phyloP scores from a whole-genome alignment of 2,113 vertebrate species.

The Haplochromis vanheusdeni region DNA sequence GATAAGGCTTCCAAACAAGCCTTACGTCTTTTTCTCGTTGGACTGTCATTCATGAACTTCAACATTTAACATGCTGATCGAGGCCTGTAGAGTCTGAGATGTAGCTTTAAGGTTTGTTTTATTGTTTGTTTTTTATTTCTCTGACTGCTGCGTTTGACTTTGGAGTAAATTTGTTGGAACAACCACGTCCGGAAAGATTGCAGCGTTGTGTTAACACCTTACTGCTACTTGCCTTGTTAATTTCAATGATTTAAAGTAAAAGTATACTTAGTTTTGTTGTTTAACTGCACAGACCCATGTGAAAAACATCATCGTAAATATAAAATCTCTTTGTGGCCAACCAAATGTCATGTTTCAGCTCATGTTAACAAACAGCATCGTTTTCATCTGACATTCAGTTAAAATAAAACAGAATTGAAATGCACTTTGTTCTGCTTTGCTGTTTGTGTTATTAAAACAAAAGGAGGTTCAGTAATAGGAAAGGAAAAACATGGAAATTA shows the following conservation, averaged over 20 bases:
- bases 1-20: not conserved
- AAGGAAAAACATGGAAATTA: not conserved
- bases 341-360: fast-evolving
- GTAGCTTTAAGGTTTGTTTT: not conserved
- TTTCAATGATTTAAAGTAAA: not conserved
- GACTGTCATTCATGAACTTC: not conserved
- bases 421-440: not conserved
- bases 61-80: not conserved
- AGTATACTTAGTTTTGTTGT: not conserved
- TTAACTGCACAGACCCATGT: not conserved
- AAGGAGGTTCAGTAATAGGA: not conserved
- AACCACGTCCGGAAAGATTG: not conserved
- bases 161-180: not conserved
- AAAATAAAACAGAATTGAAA: not conserved
- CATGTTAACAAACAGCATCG: not conserved
- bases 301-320: fast-evolving
- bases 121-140: not conserved
- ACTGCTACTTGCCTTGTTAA: not conserved
- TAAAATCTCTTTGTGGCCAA: not conserved
- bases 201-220: not conserved
- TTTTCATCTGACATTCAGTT: not conserved
- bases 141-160: not conserved
- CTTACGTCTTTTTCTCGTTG: not conserved
- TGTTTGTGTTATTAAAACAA: not conserved
- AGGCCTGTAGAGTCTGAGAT: not conserved